Conservation (phyloP, 2,888 invertebrate genomes). For the Drosophila kanekoi region DNA sequence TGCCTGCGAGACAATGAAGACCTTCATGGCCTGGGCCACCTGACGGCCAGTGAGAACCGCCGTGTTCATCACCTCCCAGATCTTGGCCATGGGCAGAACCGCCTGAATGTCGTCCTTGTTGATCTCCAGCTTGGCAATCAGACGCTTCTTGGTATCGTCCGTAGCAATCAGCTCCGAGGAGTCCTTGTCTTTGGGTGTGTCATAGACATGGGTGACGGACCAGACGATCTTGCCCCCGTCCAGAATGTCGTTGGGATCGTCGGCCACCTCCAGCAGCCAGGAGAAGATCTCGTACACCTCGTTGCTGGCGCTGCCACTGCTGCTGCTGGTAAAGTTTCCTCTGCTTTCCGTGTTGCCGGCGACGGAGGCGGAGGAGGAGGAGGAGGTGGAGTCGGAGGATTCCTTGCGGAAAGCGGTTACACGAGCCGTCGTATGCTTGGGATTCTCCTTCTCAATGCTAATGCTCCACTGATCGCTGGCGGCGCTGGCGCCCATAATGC, state of each 20-base stretch:
- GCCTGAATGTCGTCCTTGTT: slow-evolving; percentile 98
- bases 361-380: slow-evolving; percentile 37
- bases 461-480: slow-evolving; percentile 93
- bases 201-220: slow-evolving; percentile 91
- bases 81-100: slow-evolving; percentile 97
- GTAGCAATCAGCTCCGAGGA: slow-evolving; percentile 76
- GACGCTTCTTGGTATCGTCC: slow-evolving; percentile 87
- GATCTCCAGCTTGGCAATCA: slow-evolving; percentile 93
- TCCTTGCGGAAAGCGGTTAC: slow-evolving; percentile 93
- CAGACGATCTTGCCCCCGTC: slow-evolving; percentile 95
- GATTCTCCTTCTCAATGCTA: slow-evolving; percentile 92
- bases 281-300: slow-evolving; percentile 93
- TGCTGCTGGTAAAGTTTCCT: slow-evolving; percentile 23
- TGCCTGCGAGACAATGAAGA: slow-evolving; percentile 96
- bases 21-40: slow-evolving; percentile 97
- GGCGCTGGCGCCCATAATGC: slow-evolving; percentile 93
- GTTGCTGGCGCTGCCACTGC: slow-evolving; percentile 64
- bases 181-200: slow-evolving; percentile 86
- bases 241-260: slow-evolving; percentile 90
- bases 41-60: slow-evolving; percentile 97
- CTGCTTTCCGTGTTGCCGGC: slow-evolving; percentile 59
- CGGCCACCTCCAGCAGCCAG: slow-evolving; percentile 95
- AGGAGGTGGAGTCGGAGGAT: slow-evolving; percentile 76
- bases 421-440: slow-evolving; percentile 94
- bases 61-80: slow-evolving; percentile 97